Base-by-base conservation (phyloP, 2,888 invertebrate genomes). In the Lycocerus yunnanus region DNA sequence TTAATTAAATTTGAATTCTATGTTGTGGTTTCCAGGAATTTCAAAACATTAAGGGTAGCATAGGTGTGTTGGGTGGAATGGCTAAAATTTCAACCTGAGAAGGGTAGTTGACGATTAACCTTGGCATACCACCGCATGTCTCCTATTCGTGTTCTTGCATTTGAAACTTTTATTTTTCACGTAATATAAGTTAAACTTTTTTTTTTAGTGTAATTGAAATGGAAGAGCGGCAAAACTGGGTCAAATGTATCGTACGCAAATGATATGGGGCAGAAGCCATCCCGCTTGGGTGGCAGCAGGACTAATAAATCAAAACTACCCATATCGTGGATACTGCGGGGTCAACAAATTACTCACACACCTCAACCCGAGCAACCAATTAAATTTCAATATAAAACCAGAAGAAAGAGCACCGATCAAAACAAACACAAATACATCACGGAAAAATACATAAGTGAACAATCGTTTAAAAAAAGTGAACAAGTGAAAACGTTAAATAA, bases 261-360 rank as follows among this genome's bases (percentile, higher is more conserved):
- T 75, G 77, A 77, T 70, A 87, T 90, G 90, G 90, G 90, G 85
- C 90, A 90, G 84, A 89, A 88, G 85, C 85, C 89, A 81, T 90
- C 90, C 82, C 86, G 86, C 85, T 74, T 82, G 79, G 82, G 80
- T 80, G 81, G 81, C 79, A 43, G 43, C 43, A 78, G 78, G 74
- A 81, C 81, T 71, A 83, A 82, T 79, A 88, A 89, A 81, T 89
- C 93, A 78, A 93, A 93, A 86, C 90, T 93, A 86, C 93, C 93
- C 72, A 88, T 94, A 72, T 93, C 93, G 69, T 94, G 94, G 93
- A 92, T 94, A 72, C 87, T 94, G 59, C 91, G 92, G 82, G 92
- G 92, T 79, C 91, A 92, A 80, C 88, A 83, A 58, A 80, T 83
- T 63, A 84, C 84, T 43, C 81, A 82, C 75, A 82, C 84, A 77